Conservation (phyloP, 1,140 invertebrate species). For the Hyles euphorbiae region DNA sequence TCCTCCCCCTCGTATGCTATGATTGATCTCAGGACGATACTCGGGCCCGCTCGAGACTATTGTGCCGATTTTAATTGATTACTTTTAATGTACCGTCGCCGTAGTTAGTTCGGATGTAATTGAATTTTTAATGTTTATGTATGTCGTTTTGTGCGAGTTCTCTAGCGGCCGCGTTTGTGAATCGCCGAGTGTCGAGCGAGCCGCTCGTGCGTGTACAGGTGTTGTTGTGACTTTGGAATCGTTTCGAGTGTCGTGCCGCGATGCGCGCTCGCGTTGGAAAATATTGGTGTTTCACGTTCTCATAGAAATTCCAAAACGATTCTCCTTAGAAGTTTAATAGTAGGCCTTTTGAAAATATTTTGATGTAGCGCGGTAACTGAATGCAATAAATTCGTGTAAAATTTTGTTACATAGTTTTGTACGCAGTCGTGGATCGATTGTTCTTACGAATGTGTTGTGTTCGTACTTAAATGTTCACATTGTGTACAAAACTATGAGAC, state of each 20-base stretch:
- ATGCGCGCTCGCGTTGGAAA: slow-evolving; percentile 17
- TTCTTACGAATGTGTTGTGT: not conserved
- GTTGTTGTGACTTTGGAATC: slow-evolving; percentile 10
- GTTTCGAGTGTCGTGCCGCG: slow-evolving; percentile 22
- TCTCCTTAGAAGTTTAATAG: slow-evolving; percentile 49
- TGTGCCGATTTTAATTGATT: slow-evolving; percentile 51
- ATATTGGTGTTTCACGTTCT: slow-evolving; percentile 40
- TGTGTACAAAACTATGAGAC: slow-evolving; percentile 39
- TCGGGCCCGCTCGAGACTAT: slow-evolving; percentile 60
- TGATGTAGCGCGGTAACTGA: slow-evolving; percentile 58
- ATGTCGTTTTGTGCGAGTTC: slow-evolving; percentile 61
- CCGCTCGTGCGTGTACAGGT: not conserved
- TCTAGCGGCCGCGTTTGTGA: slow-evolving; percentile 48
- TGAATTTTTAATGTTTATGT: slow-evolving; percentile 53
- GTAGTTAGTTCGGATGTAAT: slow-evolving; percentile 58
- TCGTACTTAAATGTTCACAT: not conserved
- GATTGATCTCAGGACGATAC: slow-evolving; percentile 72
- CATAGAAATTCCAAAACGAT: slow-evolving; percentile 39
- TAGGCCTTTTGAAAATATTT: slow-evolving; percentile 62
- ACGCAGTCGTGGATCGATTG: slow-evolving; percentile 17
- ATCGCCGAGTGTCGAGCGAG: not conserved
- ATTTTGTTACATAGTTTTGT: slow-evolving; percentile 45
- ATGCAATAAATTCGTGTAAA: slow-evolving; percentile 63
- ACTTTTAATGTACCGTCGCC: slow-evolving; percentile 55
- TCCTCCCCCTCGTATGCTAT: slow-evolving; percentile 53